Evolutionary conservation across 2,113 vertebrate species (phyloP).

Genomic region (Trematocara zebra): DNA sequence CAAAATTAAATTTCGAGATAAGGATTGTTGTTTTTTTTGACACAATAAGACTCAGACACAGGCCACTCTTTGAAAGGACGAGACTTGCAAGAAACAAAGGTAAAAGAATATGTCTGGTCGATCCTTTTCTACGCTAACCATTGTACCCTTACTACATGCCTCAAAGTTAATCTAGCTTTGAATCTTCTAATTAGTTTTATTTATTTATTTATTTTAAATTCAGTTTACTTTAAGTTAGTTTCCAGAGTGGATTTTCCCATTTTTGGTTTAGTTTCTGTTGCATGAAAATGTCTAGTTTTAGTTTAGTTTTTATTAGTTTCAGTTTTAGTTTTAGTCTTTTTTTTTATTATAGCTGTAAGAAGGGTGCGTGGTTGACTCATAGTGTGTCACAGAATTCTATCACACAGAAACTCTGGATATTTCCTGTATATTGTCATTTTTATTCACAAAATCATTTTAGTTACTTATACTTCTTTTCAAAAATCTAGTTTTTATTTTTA

Average conservation of each 20-base stretch:
- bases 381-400: background rate
- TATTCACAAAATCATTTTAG: background rate
- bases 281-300: background rate
- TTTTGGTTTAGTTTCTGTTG: too few species aligned
- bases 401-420: background rate
- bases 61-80: background rate
- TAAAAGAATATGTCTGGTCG: background rate
- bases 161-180: too few species aligned
- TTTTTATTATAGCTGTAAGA: background rate
- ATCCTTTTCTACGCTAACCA: background rate
- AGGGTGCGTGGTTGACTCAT: background rate
- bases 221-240: too few species aligned
- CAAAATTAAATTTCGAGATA: background rate
- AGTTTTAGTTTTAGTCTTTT: background rate
- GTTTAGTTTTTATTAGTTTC: background rate
- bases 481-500: background rate
- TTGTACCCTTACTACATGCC: too few species aligned
- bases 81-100: background rate
- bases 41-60: background rate
- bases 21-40: background rate
- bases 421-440: background rate
- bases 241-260: too few species aligned
- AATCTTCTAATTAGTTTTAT: too few species aligned
- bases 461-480: background rate
- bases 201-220: too few species aligned